These are phyloP conservation scores for Craterocephalus amniculus DNA, from an alignment of 2,797 vertebrate genomes.

Conservation along the genomic window DNA sequence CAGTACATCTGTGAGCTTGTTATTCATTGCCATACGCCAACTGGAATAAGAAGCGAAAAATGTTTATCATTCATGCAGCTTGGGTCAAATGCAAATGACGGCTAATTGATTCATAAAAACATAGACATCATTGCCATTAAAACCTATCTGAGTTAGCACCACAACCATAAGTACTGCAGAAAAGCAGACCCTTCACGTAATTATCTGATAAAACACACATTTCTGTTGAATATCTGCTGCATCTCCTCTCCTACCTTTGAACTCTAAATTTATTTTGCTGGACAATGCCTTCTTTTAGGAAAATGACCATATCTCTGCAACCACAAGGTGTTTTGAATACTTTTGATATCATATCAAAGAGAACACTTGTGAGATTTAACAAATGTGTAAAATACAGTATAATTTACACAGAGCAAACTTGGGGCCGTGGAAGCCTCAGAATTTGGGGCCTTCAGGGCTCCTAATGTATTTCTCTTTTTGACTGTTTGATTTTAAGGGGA, in stretches of 20 bases:
- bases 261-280: too few relatives aligned
- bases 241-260: background rate
- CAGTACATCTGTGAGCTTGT: background rate
- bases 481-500: background rate
- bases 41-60: background rate
- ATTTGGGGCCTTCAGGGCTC: too few relatives aligned
- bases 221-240: background rate
- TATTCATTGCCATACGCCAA: background rate
- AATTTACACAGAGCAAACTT: too few relatives aligned
- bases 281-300: too few relatives aligned
- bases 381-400: too few relatives aligned
- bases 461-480: background rate
- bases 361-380: too few relatives aligned
- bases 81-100: background rate
- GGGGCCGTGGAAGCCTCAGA: too few relatives aligned
- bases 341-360: too few relatives aligned
- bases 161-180: background rate
- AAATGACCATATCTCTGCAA: too few relatives aligned
- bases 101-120: conserved; percentile 1
- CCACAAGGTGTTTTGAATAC: too few relatives aligned
- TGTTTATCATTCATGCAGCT: background rate
- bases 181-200: background rate
- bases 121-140: conserved; percentile 3
- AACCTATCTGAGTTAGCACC: background rate
- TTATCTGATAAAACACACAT: background rate